Evolutionary conservation across 2,888 invertebrate genomes (phyloP), one percentile per base, ranked within the genome.

Genomic region (Actias luna): DNA sequence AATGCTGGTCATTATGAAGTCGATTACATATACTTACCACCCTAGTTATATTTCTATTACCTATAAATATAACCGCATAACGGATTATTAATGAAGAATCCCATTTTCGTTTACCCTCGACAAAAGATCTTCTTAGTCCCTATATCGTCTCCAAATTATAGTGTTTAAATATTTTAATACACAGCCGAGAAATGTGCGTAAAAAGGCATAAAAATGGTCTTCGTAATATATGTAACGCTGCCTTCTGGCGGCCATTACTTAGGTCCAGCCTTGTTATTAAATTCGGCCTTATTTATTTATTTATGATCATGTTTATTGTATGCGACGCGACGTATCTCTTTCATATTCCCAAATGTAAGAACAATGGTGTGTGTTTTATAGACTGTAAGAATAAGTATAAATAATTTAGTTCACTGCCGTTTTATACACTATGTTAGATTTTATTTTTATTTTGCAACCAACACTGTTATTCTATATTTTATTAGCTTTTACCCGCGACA

Each of bases 211-310:
- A 89, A 84, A 76, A 83, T 80, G 79, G 79, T 76, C 78, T 75
- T 77, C 74, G 81, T 89, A 89, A 88, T 87, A 89, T 87, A 90
- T 88, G 88, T 88, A 85, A 82, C 83, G 76, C 77, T 91, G 91
- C 91, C 92, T 91, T 72, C 89, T 90, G 91, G 92, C 86, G 87
- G 73, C 83, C 88, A 91, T 92, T 91, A 91, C 85, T 92, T 88
- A 88, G 81, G 78, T 68, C 73, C 79, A 71, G 77, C 79, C 89
- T 90, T 89, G 89, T 91, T 91, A 92, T 92, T 92, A 92, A 88
- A 90, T 86, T 88, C 87, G 87, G 84, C 82, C 83, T 87, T 90
- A 90, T 90, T 91, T 91, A 89, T 89, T 90, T 90, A 92, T 92
- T 90, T 90, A 89, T 84, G 86, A 82, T 79, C 81, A 76, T 78